Percentiles rank a stretch among this genome's conserved stretches.
phyloP scores from a whole-genome alignment of 2,113 vertebrate species.

The Motacilla tschutschensis region DNA sequence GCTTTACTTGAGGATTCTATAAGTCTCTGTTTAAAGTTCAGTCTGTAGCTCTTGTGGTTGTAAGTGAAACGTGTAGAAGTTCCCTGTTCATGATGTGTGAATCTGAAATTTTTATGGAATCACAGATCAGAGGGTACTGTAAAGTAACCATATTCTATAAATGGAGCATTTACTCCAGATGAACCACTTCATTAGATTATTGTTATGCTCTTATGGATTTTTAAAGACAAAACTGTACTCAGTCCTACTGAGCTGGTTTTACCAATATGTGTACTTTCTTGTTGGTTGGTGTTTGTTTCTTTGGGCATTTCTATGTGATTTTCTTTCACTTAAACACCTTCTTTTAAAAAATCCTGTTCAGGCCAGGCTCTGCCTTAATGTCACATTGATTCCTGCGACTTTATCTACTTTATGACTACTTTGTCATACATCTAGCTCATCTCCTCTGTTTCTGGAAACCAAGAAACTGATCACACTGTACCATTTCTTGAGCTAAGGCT shows the following conservation, averaged over 20 bases:
- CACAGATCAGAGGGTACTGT: not conserved
- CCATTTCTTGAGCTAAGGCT: not conserved
- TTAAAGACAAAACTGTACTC: not conserved
- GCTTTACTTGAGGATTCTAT: not conserved
- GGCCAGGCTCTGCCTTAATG: not conserved
- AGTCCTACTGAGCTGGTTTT: not conserved
- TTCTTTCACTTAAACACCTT: not conserved
- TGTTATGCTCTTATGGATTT: not conserved
- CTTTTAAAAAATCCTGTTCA: not conserved
- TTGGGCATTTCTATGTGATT: not conserved
- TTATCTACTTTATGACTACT: not conserved
- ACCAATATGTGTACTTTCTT: not conserved
- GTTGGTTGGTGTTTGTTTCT: not conserved
- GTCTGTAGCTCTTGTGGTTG: not conserved
- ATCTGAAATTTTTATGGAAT: not conserved
- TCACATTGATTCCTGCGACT: not conserved
- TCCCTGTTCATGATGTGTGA: not conserved
- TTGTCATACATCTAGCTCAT: not conserved
- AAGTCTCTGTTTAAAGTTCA: not conserved
- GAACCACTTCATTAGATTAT: not conserved
- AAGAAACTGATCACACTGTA: not conserved
- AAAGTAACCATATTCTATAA: not conserved
- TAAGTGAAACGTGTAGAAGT: not conserved
- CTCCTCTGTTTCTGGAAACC: not conserved
- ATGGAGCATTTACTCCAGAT: not conserved